phyloP scores from a whole-genome alignment of 2,888 invertebrate genomes.

The Argynnis bischoffii region DNA sequence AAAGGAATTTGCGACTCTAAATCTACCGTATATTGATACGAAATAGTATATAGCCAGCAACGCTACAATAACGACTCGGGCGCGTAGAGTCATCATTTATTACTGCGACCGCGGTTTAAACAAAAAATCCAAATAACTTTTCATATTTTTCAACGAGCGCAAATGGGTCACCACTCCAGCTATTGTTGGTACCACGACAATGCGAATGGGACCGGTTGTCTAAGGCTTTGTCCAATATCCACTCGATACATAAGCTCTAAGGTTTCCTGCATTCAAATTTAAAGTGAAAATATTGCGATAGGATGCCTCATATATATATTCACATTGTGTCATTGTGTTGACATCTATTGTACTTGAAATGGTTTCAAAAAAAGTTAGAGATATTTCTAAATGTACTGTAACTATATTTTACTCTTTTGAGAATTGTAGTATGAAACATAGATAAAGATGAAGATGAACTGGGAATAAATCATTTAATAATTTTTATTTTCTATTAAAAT shows the following conservation, averaged over 20 bases:
- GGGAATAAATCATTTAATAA: too few species aligned
- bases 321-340: conserved; percentile 27
- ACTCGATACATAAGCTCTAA: conserved; percentile 66
- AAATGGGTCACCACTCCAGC: conserved; percentile 54
- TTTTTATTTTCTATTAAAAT: too few species aligned
- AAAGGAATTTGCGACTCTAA: not conserved
- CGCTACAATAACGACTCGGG: conserved; percentile 22
- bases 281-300: conserved; percentile 57
- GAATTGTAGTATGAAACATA: too few species aligned
- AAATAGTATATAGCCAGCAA: conserved; percentile 26
- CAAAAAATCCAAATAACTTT: conserved; percentile 51
- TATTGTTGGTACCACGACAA: conserved; percentile 60
- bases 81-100: conserved; percentile 24
- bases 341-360: conserved; percentile 19
- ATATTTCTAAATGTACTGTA: not conserved
- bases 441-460: too few species aligned
- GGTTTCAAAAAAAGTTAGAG: conserved; percentile 3
- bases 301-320: conserved; percentile 37
- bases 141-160: conserved; percentile 54
- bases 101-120: conserved; percentile 39
- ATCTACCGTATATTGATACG: not conserved
- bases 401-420: too few species aligned
- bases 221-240: conserved; percentile 65
- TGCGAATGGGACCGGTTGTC: conserved; percentile 65
- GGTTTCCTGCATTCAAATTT: conserved; percentile 59